Evolutionary conservation across 2,888 invertebrate species (phyloP).

Genomic region (Trilocha varians): DNA sequence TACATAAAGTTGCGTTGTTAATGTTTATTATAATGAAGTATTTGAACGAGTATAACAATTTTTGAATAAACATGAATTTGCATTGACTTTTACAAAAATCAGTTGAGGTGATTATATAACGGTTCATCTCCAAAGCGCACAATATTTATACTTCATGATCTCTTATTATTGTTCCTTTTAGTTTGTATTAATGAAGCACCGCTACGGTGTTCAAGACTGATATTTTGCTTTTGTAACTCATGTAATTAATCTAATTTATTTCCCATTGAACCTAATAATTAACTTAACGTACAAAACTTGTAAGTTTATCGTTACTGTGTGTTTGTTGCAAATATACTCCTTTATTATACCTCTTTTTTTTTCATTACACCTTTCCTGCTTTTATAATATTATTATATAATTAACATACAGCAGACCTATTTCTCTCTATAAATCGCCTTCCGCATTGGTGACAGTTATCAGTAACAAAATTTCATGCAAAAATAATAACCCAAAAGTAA

Average conservation of each 20-base stretch:
- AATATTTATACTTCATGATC: conserved; percentile 44
- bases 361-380: conserved; percentile 70
- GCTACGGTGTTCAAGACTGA: conserved; percentile 49
- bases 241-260: conserved; percentile 52
- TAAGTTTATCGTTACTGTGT: conserved; percentile 67
- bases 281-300: conserved; percentile 35
- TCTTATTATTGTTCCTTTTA: conserved; percentile 56
- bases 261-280: conserved; percentile 33
- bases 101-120: conserved; percentile 30
- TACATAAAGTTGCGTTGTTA: background rate
- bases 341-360: conserved; percentile 70
- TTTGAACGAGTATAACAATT: no score
- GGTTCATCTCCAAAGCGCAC: conserved; percentile 21
- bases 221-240: conserved; percentile 44
- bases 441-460: conserved; percentile 61
- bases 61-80: background rate
- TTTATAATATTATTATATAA: conserved; percentile 39
- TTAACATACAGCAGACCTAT: conserved; percentile 58
- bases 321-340: conserved; percentile 73
- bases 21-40: background rate
- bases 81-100: conserved; percentile 2
- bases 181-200: conserved; percentile 32
- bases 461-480: conserved; percentile 53
- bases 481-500: conserved; percentile 47
- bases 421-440: conserved; percentile 51